A percentile compares a stretch with the other conserved stretches of the same genome.
phyloP scores from a whole-genome alignment of 2,113 vertebrate species.

The Xiphorhynchus elegans region DNA sequence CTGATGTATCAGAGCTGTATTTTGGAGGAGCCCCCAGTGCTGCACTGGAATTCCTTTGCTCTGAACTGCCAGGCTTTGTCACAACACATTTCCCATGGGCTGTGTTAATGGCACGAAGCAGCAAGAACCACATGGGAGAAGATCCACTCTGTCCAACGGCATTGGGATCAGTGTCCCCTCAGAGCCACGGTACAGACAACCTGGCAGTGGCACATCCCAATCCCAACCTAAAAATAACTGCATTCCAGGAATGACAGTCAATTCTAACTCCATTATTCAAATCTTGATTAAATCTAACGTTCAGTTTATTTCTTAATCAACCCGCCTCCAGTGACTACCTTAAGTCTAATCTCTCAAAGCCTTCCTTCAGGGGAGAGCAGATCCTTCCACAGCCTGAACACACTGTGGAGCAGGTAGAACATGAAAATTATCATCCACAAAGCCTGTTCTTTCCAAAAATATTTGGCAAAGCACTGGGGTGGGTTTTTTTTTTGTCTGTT shows the following conservation, averaged over 20 bases:
- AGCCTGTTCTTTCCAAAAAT: slow-evolving; percentile 12
- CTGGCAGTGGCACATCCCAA: neutral
- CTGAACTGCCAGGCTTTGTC: neutral
- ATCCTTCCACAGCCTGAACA: neutral
- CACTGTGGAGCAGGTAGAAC: slow-evolving; percentile 12
- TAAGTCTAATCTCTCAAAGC: slow-evolving; percentile 7
- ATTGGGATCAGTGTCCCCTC: neutral
- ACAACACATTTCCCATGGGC: fast-evolving
- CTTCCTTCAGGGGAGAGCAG: neutral
- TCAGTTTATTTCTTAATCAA: slow-evolving; percentile 20
- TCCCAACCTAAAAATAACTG: neutral
- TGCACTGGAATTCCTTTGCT: neutral
- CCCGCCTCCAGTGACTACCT: neutral
- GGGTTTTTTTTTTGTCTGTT: neutral
- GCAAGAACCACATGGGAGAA: neutral
- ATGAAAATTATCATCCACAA: neutral
- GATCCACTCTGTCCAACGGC: fast-evolving
- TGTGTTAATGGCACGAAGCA: neutral
- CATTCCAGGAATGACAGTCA: neutral
- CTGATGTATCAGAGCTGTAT: neutral
- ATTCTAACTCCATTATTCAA: slow-evolving; percentile 17
- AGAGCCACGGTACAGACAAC: neutral
- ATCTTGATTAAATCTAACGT: slow-evolving; percentile 12
- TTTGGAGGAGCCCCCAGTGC: neutral
- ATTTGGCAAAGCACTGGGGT: neutral